Evolutionary conservation across 2,888 invertebrate genomes (phyloP).

Genomic region (Melinopterus prodromus): DNA sequence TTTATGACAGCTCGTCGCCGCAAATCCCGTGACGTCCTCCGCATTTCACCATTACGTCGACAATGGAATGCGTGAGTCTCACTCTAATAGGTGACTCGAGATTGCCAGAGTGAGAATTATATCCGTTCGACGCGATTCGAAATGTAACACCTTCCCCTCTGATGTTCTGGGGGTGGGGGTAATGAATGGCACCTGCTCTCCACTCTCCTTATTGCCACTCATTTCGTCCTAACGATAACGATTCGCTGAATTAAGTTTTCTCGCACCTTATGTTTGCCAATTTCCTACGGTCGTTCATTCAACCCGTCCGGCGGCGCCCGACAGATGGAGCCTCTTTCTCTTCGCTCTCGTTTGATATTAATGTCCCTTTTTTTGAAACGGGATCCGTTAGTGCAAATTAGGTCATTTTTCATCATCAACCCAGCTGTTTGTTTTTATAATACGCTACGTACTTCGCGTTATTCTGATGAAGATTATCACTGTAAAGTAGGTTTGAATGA

Average conservation of each 20-base stretch:
- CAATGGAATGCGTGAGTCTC: neutral
- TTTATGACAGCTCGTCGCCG: neutral
- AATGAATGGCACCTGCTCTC: conserved; percentile 31
- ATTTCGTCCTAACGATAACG: conserved; percentile 30
- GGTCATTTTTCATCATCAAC: too few relatives aligned
- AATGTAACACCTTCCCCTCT: neutral
- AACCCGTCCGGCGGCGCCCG: neutral
- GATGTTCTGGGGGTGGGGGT: neutral
- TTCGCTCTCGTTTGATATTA: neutral
- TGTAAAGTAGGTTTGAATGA: too few relatives aligned
- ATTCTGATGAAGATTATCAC: too few relatives aligned
- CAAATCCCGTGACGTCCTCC: neutral
- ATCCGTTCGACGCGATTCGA: neutral
- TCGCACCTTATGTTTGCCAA: conserved; percentile 29
- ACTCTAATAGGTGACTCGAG: neutral
- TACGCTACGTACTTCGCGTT: too few relatives aligned
- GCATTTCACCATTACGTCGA: neutral
- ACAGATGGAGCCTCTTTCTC: neutral
- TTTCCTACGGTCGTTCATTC: conserved; percentile 8
- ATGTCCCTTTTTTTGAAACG: neutral
- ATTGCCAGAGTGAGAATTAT: neutral
- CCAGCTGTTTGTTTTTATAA: too few relatives aligned
- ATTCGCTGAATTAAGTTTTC: conserved; percentile 32
- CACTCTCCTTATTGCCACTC: conserved; percentile 7
- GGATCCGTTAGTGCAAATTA: too few relatives aligned